Conservation (phyloP, 2,113 vertebrate species). For the Chlorodrepanis virens region DNA sequence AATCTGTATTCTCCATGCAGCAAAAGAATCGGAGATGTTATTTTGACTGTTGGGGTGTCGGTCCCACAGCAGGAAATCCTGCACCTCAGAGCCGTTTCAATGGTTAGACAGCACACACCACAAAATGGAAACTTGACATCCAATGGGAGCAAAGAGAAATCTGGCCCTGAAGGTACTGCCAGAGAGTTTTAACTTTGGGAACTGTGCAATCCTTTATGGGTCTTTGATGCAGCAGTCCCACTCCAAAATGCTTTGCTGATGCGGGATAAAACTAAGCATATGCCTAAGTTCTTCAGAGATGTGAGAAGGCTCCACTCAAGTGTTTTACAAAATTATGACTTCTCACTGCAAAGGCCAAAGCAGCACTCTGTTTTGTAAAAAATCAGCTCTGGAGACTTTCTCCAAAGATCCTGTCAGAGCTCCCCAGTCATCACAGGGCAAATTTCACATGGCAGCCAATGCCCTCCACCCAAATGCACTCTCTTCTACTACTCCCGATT, state of each 20-base stretch:
- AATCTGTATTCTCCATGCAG: not conserved
- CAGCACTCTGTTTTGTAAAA: not conserved
- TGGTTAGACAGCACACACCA: not conserved
- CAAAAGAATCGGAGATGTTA: not conserved
- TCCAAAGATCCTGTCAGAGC: not conserved
- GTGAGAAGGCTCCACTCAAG: not conserved
- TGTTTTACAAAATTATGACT: not conserved
- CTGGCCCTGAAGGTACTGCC: not conserved
- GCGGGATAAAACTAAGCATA: not conserved
- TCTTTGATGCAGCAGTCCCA: not conserved
- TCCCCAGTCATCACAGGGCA: not conserved
- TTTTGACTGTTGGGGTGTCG: too few species aligned
- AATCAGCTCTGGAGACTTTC: not conserved
- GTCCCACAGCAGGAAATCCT: not conserved
- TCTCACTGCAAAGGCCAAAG: not conserved
- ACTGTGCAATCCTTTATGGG: not conserved
- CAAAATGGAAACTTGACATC: not conserved
- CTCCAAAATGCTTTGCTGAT: not conserved
- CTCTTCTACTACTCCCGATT: not conserved
- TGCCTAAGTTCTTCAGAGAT: not conserved
- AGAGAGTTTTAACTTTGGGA: not conserved
- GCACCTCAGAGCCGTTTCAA: not conserved
- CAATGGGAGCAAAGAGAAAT: not conserved
- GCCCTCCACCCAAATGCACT: not conserved
- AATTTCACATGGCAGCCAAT: not conserved